These are phyloP conservation scores for Pygmarrhopalites habei DNA, from an alignment of 1,140 invertebrate species.

Conservation along the genomic window DNA sequence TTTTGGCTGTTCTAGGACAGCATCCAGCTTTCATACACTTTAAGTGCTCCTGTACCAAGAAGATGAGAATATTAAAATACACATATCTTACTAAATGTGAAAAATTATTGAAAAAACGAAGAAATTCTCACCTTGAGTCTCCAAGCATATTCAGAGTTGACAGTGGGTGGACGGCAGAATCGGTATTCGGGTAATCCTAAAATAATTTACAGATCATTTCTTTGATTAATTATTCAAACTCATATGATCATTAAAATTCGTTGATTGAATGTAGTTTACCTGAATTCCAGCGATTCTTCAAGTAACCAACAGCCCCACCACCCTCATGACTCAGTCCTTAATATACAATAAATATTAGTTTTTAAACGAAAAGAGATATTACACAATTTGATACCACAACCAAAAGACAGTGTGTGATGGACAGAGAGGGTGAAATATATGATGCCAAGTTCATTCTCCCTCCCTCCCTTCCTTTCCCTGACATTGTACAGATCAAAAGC, in stretches of 20 bases:
- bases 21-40: background rate
- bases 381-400: background rate
- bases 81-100: no score
- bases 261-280: background rate
- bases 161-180: slow-evolving; percentile 29
- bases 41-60: slow-evolving; percentile 14
- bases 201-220: background rate
- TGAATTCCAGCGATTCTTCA: slow-evolving; percentile 21
- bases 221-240: background rate
- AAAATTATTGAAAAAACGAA: no score
- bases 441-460: background rate
- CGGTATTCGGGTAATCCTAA: slow-evolving; percentile 27
- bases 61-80: no score
- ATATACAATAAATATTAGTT: no score
- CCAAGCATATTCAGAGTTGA: slow-evolving; percentile 34
- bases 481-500: no score
- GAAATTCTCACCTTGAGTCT: no score
- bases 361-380: background rate
- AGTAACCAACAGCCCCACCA: slow-evolving; percentile 18
- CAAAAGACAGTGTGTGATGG: background rate
- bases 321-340: slow-evolving; percentile 19
- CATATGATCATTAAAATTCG: background rate
- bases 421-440: background rate
- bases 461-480: no score
- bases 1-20: slow-evolving; percentile 6